A percentile compares a stretch with the other conserved stretches of the same genome.
These are phyloP conservation scores for Eupsittula cactorum DNA, from an alignment of 2,113 vertebrate species.

Conservation along the genomic window DNA sequence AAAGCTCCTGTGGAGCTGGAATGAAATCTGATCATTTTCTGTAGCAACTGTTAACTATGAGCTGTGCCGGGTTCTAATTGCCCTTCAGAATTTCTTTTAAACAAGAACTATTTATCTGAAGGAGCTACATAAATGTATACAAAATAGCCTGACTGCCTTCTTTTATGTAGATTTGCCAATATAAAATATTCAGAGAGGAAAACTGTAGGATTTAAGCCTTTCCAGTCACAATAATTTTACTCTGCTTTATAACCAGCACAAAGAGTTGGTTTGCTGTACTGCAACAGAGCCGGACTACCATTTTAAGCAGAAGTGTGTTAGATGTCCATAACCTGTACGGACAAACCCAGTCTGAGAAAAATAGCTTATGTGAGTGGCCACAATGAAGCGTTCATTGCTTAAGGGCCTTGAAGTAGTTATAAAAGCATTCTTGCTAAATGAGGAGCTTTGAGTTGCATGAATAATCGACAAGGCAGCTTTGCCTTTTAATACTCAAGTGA, in stretches of 20 bases:
- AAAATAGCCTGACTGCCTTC: not conserved
- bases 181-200: not conserved
- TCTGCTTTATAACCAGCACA: not conserved
- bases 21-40: not conserved
- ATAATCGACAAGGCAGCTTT: not conserved
- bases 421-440: not conserved
- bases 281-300: not conserved
- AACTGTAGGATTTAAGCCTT: not conserved
- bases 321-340: not conserved
- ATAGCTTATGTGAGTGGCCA: rapidly evolving
- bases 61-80: not conserved
- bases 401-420: not conserved
- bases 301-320: not conserved
- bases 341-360: not conserved
- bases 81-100: not conserved
- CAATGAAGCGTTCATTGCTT: not conserved
- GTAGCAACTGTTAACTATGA: not conserved
- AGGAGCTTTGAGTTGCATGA: not conserved
- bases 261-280: not conserved
- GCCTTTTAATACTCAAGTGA: not conserved
- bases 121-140: not conserved
- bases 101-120: not conserved
- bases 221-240: not conserved
- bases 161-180: not conserved
- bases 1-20: not conserved